These are phyloP conservation scores for Theretra japonica DNA, from an alignment of 2,888 invertebrate species.

Conservation along the genomic window DNA sequence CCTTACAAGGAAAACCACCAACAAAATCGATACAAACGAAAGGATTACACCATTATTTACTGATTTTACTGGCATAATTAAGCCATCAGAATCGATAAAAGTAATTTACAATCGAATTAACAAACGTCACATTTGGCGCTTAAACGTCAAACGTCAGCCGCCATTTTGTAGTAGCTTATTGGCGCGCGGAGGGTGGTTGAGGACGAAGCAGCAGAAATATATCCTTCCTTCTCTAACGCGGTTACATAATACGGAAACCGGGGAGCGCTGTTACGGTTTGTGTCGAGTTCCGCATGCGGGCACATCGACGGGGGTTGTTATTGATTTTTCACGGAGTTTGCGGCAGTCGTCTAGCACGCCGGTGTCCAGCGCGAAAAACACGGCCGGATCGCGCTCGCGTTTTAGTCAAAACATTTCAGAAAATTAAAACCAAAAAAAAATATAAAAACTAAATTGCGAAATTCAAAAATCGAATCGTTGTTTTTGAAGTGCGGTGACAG, in stretches of 20 bases:
- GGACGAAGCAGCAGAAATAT: slow-evolving; percentile 55
- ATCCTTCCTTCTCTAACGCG: slow-evolving; percentile 63
- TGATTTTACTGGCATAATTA: slow-evolving; percentile 49
- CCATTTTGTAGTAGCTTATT: slow-evolving; percentile 71
- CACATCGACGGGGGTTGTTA: slow-evolving; percentile 71
- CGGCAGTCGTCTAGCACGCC: slow-evolving; percentile 80
- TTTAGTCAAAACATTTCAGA: slow-evolving; percentile 43
- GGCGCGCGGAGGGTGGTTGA: slow-evolving; percentile 69
- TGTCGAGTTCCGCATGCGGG: slow-evolving; percentile 80
- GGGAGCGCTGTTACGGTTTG: slow-evolving; percentile 72
- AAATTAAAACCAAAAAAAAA: slow-evolving; percentile 40
- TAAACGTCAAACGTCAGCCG: slow-evolving; percentile 79
- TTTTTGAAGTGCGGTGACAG: slow-evolving; percentile 59
- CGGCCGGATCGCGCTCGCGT: slow-evolving; percentile 74
- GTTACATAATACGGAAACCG: slow-evolving; percentile 82
- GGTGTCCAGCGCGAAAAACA: slow-evolving; percentile 81
- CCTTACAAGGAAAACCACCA: not conserved
- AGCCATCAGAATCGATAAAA: slow-evolving; percentile 71
- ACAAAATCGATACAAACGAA: slow-evolving; percentile 22
- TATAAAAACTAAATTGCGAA: slow-evolving; percentile 35
- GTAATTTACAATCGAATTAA: slow-evolving; percentile 64
- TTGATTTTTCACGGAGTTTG: slow-evolving; percentile 81
- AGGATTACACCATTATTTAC: slow-evolving; percentile 25
- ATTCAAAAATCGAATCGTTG: slow-evolving; percentile 38
- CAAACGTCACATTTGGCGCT: slow-evolving; percentile 80